Percentiles rank a stretch among this genome's conserved stretches.
Evolutionary conservation across 2,113 vertebrate genomes (phyloP).

Genomic region (Coreoperca whiteheadi): DNA sequence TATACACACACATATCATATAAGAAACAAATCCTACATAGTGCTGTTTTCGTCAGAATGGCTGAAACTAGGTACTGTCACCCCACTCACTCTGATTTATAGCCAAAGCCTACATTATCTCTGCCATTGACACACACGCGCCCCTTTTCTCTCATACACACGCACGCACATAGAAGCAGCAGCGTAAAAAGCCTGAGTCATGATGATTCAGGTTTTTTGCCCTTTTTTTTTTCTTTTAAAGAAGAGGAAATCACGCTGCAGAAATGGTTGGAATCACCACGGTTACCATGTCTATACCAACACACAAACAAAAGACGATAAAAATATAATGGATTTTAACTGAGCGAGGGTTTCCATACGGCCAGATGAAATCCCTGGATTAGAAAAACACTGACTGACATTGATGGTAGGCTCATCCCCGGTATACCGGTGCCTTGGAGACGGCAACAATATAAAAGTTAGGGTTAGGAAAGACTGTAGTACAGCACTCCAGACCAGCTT

Average conservation of each 20-base stretch:
- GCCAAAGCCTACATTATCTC: constrained; percentile 21
- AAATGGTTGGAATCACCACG: constrained; percentile 26
- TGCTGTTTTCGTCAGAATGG: not conserved
- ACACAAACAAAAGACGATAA: constrained; percentile 10
- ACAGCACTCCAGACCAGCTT: too few species aligned
- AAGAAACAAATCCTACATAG: not conserved
- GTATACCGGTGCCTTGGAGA: not conserved
- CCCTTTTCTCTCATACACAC: constrained; percentile 19
- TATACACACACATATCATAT: too few species aligned
- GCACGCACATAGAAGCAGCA: constrained; percentile 24
- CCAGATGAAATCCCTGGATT: constrained; percentile 18
- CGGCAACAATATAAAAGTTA: not conserved
- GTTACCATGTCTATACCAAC: constrained; percentile 35
- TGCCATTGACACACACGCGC: constrained; percentile 8
- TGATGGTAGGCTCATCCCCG: not conserved
- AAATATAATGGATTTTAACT: constrained; percentile 13
- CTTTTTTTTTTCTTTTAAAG: constrained; percentile 10
- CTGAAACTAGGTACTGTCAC: not conserved
- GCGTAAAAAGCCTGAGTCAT: constrained; percentile 75
- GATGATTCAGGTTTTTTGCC: constrained; percentile 57
- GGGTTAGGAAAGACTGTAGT: not conserved
- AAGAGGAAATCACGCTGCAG: constrained; percentile 45
- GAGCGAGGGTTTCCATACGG: constrained; percentile 3
- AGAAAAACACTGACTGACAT: constrained; percentile 5
- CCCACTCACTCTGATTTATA: constrained; percentile 47